Conservation (phyloP, 2,888 invertebrate genomes). For the Zootermopsis nevadensis region DNA sequence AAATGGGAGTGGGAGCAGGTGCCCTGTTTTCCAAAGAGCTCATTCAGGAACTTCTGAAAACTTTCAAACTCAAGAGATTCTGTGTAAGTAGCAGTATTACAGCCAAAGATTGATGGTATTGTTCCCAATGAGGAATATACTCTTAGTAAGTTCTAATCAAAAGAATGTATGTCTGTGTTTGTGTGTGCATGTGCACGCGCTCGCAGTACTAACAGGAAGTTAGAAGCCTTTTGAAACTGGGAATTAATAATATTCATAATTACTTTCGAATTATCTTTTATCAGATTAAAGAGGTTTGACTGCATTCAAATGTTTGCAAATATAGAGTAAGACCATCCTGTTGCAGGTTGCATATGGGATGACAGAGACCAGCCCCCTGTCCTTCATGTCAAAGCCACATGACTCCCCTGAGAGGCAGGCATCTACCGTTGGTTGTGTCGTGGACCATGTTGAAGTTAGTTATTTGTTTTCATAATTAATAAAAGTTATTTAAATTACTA, state of each 20-base stretch:
- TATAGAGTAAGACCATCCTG: no score
- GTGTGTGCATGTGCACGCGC: no score
- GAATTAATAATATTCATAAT: no score
- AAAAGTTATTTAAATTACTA: no score
- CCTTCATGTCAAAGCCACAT: slow-evolving; percentile 67
- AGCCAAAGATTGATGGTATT: no score
- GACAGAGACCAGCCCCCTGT: slow-evolving; percentile 69
- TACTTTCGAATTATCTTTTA: neutral
- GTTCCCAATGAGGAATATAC: no score
- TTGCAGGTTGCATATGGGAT: slow-evolving; percentile 71
- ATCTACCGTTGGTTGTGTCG: slow-evolving; percentile 68
- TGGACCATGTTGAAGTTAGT: slow-evolving; percentile 68
- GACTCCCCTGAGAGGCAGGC: slow-evolving; percentile 64
- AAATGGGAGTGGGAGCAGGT: slow-evolving; percentile 77
- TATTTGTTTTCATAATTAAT: neutral
- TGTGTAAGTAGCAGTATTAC: no score
- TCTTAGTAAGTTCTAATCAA: no score
- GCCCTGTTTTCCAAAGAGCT: slow-evolving; percentile 75
- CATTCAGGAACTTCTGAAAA: slow-evolving; percentile 57
- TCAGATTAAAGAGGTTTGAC: neutral
- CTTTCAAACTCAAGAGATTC: neutral
- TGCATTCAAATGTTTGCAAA: no score
- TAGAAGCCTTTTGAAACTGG: no score
- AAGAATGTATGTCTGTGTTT: no score
- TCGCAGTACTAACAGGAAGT: no score